phyloP scores from a whole-genome alignment of 2,888 invertebrate genomes.

The Adelognathus sp. region DNA sequence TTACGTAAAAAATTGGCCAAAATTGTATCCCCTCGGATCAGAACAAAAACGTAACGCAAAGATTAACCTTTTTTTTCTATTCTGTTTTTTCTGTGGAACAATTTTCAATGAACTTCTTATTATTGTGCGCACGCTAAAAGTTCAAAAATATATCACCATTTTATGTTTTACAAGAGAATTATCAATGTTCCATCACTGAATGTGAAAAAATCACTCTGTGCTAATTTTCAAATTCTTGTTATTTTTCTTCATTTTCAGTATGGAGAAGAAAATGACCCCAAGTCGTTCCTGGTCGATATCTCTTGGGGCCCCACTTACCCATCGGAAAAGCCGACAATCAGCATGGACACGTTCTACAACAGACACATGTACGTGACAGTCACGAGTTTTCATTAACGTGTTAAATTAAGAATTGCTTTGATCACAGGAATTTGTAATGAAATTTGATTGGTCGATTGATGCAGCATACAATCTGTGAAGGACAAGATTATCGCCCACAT shows the following conservation, averaged over 20 bases:
- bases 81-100: too few species aligned
- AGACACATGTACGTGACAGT: slow-evolving; percentile 90
- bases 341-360: slow-evolving; percentile 96
- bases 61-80: too few species aligned
- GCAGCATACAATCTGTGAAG: slow-evolving; percentile 87
- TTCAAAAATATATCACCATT: too few species aligned
- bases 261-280: slow-evolving; percentile 89
- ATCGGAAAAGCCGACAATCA: slow-evolving; percentile 89
- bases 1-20: slow-evolving; percentile 16
- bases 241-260: slow-evolving; percentile 84
- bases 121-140: too few species aligned
- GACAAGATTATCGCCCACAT: slow-evolving; percentile 85
- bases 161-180: too few species aligned
- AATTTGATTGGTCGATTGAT: slow-evolving; percentile 42
- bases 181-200: too few species aligned
- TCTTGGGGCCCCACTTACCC: slow-evolving; percentile 95
- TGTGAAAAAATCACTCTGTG: not conserved
- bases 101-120: too few species aligned
- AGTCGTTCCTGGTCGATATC: slow-evolving; percentile 94
- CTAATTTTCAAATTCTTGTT: not conserved
- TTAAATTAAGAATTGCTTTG: slow-evolving; percentile 1
- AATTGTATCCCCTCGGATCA: too few species aligned
- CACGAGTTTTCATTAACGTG: not conserved
- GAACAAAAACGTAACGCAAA: too few species aligned
- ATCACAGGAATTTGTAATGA: slow-evolving; percentile 1